These are phyloP conservation scores for Coremacera marginata DNA, from an alignment of 2,888 invertebrate genomes.

Conservation along the genomic window DNA sequence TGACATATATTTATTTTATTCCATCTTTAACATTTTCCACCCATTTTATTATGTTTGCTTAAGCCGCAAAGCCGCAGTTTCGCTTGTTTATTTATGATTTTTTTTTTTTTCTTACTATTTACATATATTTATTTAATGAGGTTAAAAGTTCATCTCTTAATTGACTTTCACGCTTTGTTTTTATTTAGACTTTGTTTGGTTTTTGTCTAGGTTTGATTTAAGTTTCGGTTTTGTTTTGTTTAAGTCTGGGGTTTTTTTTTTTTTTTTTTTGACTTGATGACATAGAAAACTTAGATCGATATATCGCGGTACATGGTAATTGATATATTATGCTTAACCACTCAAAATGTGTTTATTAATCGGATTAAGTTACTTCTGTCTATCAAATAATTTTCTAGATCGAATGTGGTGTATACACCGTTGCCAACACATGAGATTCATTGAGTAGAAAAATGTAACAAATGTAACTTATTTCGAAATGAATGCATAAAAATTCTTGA, in stretches of 20 bases:
- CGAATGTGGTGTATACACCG: background rate
- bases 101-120: background rate
- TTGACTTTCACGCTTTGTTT: background rate
- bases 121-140: background rate
- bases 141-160: background rate
- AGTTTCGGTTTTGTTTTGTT: background rate
- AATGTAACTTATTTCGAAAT: no score
- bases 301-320: background rate
- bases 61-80: background rate
- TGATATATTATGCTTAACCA: background rate
- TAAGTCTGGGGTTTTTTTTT: background rate
- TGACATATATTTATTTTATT: background rate
- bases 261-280: background rate
- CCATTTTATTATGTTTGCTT: background rate
- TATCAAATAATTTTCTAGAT: background rate
- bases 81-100: background rate
- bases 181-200: background rate
- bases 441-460: background rate
- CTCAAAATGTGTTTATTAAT: background rate
- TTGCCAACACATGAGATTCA: background rate
- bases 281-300: background rate
- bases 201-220: background rate
- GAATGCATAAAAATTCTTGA: no score
- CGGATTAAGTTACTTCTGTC: background rate
- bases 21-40: background rate